These are phyloP conservation scores for Sturnira hondurensis DNA, from an alignment of 2,113 vertebrate species.

Conservation along the genomic window DNA sequence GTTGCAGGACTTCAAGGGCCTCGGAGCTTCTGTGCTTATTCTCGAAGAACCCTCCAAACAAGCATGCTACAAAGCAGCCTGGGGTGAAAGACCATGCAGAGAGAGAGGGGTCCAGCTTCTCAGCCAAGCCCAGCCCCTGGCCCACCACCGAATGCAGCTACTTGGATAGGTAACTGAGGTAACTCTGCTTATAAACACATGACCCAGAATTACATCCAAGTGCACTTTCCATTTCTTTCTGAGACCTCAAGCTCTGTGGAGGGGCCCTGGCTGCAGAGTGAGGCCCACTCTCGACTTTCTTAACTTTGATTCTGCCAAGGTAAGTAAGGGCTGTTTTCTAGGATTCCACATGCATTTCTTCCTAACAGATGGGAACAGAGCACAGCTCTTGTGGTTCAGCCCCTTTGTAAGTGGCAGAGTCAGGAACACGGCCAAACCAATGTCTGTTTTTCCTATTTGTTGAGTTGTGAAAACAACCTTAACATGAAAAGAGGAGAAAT, in stretches of 20 bases:
- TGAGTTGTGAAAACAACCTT: background rate
- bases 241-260: background rate
- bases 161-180: background rate
- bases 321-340: background rate
- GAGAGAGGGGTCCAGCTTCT: background rate
- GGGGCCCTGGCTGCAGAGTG: background rate
- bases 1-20: background rate
- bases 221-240: background rate
- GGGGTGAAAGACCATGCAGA: background rate
- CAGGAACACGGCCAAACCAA: background rate
- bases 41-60: background rate
- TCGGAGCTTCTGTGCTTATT: background rate
- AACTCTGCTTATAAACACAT: background rate
- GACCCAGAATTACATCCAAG: background rate
- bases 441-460: background rate
- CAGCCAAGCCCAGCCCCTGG: background rate
- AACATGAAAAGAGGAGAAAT: background rate
- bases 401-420: background rate
- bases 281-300: background rate
- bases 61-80: background rate
- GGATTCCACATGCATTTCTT: background rate
- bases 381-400: background rate
- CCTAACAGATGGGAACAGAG: background rate
- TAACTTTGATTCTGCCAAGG: background rate
- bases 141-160: background rate